Conservation (phyloP, 2,888 invertebrate species). For the Plagodis pulveraria region DNA sequence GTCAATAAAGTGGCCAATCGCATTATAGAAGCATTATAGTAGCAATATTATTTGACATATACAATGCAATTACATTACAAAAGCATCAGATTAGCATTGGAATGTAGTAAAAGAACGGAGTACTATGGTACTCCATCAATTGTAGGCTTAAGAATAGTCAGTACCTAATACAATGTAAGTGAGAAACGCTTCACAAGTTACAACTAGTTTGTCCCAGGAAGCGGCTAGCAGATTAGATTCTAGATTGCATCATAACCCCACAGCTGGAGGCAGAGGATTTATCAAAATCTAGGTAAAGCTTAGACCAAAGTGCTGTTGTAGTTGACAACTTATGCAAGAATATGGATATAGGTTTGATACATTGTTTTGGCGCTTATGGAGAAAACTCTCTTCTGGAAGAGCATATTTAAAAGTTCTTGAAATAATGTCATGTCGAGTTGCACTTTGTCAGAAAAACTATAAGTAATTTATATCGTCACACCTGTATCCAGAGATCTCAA, state of each 20-base stretch:
- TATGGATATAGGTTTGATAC: conserved; percentile 6
- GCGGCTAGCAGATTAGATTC: conserved; percentile 63
- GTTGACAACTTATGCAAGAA: conserved; percentile 17
- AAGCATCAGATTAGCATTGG: too few relatives aligned
- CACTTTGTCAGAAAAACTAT: too few relatives aligned
- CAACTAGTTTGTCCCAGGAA: conserved; percentile 57
- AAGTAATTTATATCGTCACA: too few relatives aligned
- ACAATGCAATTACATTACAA: too few relatives aligned
- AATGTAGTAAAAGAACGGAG: not conserved
- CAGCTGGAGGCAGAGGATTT: conserved; percentile 52
- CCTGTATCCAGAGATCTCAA: too few relatives aligned
- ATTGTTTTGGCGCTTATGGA: not conserved
- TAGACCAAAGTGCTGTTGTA: conserved; percentile 12
- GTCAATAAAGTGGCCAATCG: too few relatives aligned
- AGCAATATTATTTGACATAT: too few relatives aligned
- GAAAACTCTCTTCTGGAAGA: not conserved
- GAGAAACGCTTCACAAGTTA: conserved; percentile 56
- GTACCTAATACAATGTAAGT: conserved; percentile 47
- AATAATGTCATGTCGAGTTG: too few relatives aligned
- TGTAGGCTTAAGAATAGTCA: not conserved
- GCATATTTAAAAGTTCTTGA: too few relatives aligned
- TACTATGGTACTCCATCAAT: too few relatives aligned
- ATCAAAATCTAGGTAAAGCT: conserved; percentile 43
- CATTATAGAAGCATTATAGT: too few relatives aligned
- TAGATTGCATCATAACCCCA: conserved; percentile 60